phyloP scores from a whole-genome alignment of 2,888 invertebrate species.

The Cerceris rybyensis region DNA sequence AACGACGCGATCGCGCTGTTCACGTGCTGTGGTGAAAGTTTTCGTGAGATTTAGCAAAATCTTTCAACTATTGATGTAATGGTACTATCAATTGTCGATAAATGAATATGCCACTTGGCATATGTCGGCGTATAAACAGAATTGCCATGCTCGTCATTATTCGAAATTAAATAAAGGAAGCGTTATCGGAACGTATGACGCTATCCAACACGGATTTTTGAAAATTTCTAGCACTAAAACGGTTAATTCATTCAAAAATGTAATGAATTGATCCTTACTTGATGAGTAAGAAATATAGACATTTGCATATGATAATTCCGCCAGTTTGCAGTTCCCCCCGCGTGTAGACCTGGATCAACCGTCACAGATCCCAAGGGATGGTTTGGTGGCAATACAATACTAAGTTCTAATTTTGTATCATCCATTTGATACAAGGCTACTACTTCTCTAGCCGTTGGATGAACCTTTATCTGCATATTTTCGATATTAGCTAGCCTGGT shows the following conservation, averaged over 20 bases:
- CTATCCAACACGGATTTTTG: too few species aligned
- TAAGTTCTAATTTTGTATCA: constrained; percentile 90
- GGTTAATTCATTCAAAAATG: not conserved
- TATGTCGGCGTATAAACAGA: too few species aligned
- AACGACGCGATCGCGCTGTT: too few species aligned
- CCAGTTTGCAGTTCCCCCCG: constrained; percentile 88
- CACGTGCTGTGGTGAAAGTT: too few species aligned
- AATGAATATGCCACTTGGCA: too few species aligned
- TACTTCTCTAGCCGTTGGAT: constrained; percentile 89
- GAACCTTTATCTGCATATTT: constrained; percentile 87
- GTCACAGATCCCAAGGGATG: constrained; percentile 92
- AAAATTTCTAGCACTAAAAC: too few species aligned
- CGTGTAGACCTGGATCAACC: constrained; percentile 87
- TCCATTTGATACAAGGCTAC: constrained; percentile 91
- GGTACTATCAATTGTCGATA: too few species aligned
- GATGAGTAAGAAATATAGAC: constrained; percentile 92
- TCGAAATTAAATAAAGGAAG: too few species aligned
- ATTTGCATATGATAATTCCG: constrained; percentile 91
- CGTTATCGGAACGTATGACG: too few species aligned
- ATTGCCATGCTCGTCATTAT: too few species aligned
- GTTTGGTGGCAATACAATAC: constrained; percentile 89
- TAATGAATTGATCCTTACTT: constrained; percentile 83
- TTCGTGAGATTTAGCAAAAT: too few species aligned
- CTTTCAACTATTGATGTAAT: too few species aligned
- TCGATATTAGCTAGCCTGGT: constrained; percentile 84